These are phyloP conservation scores for Danio tinwini DNA, from an alignment of 2,797 vertebrate species.

Conservation along the genomic window DNA sequence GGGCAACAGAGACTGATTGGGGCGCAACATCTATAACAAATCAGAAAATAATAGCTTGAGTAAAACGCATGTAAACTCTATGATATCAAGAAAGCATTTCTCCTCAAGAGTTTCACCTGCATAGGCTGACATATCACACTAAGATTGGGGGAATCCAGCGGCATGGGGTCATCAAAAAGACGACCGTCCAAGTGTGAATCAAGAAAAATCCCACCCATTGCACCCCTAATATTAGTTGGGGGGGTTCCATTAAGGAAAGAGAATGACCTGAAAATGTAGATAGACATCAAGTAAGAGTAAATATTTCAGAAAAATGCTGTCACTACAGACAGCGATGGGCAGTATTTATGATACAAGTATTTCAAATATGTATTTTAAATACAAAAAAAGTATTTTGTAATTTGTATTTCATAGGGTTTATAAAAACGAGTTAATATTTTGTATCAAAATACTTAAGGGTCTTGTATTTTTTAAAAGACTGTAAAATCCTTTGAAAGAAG, in stretches of 20 bases:
- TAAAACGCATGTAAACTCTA: neutral
- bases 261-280: constrained; percentile 82
- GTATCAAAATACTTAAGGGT: too few relatives aligned
- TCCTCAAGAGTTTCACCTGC: constrained; percentile 78
- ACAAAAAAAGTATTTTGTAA: too few relatives aligned
- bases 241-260: constrained; percentile 86
- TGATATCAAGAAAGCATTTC: neutral
- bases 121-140: constrained; percentile 88
- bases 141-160: constrained; percentile 78
- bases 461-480: too few relatives aligned
- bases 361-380: too few relatives aligned
- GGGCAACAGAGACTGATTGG: constrained; percentile 80
- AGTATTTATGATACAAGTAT: too few relatives aligned
- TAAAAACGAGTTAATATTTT: too few relatives aligned
- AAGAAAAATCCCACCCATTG: constrained; percentile 72
- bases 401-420: too few relatives aligned
- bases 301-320: neutral
- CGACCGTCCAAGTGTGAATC: constrained; percentile 85
- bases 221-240: constrained; percentile 67
- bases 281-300: neutral
- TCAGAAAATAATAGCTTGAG: constrained; percentile 14
- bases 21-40: constrained; percentile 79
- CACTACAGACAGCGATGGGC: neutral
- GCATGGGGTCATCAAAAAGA: constrained; percentile 84
- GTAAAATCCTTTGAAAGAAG: too few relatives aligned